A percentile compares a stretch with the other conserved stretches of the same genome.
Evolutionary conservation across 2,113 vertebrate species (phyloP).

Genomic region (Mesoclemmys tuberculata): DNA sequence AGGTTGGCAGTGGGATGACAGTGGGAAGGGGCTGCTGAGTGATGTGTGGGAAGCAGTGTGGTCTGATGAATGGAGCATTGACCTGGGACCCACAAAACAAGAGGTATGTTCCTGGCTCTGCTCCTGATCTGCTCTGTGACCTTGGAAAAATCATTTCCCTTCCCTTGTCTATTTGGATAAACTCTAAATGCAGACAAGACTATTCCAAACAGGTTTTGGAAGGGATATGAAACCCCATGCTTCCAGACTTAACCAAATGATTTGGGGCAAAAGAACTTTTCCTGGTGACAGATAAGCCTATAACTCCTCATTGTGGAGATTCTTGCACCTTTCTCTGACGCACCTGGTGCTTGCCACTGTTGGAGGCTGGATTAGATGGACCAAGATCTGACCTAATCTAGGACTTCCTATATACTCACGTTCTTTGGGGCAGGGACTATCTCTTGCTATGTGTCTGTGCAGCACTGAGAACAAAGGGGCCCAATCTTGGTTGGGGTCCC

Average conservation of each 20-base stretch:
- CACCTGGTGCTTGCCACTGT: neutral
- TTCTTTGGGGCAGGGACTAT: neutral
- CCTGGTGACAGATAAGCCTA: neutral
- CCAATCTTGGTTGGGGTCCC: neutral
- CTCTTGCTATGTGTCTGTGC: neutral
- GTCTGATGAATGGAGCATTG: neutral
- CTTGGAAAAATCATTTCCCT: neutral
- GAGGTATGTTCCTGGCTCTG: neutral
- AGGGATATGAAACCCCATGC: neutral
- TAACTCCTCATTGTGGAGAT: neutral
- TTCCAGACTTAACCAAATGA: neutral
- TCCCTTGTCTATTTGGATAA: neutral
- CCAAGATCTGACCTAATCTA: neutral
- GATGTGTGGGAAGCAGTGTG: neutral
- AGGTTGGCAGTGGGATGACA: neutral
- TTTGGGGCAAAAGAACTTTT: neutral
- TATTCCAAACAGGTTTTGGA: neutral
- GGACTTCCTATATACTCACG: neutral
- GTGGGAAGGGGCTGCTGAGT: neutral
- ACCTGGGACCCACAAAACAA: no score
- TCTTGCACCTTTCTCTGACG: neutral
- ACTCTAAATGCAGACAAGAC: neutral
- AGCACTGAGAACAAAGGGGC: neutral
- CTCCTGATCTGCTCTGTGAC: neutral
- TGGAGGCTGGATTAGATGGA: neutral